Evolutionary conservation across 2,888 invertebrate species (phyloP).

Genomic region (Lithophane semibrunnea): DNA sequence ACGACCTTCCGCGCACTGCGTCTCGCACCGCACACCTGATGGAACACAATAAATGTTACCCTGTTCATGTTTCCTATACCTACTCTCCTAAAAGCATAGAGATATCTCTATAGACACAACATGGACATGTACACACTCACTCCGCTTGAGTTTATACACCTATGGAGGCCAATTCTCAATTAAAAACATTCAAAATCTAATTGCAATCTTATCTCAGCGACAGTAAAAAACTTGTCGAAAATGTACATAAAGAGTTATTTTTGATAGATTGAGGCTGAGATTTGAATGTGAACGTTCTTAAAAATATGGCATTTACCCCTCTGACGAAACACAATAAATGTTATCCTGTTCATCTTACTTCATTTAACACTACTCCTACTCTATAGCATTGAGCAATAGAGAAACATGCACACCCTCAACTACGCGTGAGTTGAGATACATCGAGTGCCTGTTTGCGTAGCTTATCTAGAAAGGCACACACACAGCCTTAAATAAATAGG

Average conservation of each 20-base stretch:
- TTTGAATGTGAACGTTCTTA: not conserved
- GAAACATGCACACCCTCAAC: not conserved
- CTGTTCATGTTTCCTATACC: not conserved
- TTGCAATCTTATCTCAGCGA: not conserved
- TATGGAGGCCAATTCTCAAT: not conserved
- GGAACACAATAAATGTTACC: constrained; percentile 35
- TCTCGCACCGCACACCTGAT: constrained; percentile 95
- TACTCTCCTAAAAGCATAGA: not conserved
- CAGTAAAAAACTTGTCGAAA: not conserved
- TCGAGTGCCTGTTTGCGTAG: not conserved
- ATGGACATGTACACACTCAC: not conserved
- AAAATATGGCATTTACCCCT: not conserved
- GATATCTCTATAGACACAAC: not conserved
- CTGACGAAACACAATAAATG: no score
- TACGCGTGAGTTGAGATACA: no score
- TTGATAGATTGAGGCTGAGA: not conserved
- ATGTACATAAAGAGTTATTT: not conserved
- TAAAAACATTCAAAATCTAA: not conserved
- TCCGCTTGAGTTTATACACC: not conserved
- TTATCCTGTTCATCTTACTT: not conserved
- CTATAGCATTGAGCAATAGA: not conserved
- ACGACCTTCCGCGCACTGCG: constrained; percentile 94
- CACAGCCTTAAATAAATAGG: not conserved
- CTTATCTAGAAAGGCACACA: not conserved
- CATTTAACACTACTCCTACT: not conserved